Conservation (phyloP, 2,888 invertebrate genomes). For the Gerris lacustris region DNA sequence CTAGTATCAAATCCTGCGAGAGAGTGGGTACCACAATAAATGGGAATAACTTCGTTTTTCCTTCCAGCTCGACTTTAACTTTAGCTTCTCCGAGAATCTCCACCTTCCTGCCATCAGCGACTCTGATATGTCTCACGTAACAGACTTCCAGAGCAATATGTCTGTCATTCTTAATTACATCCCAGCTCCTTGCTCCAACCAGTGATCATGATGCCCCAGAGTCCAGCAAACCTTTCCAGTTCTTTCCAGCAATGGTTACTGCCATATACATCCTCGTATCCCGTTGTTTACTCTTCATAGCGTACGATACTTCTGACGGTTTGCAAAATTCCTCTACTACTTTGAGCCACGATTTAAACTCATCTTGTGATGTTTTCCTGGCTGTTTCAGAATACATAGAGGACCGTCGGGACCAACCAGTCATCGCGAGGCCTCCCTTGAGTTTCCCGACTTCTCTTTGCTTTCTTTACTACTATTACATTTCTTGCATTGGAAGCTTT, state of each 20-base stretch:
- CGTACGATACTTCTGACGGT: too few species aligned
- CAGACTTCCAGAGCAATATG: too few species aligned
- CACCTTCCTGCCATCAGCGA: neutral
- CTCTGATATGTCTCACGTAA: too few species aligned
- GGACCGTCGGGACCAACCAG: too few species aligned
- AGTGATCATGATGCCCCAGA: constrained; percentile 10
- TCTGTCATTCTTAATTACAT: too few species aligned
- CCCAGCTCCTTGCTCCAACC: constrained; percentile 9
- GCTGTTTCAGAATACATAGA: too few species aligned
- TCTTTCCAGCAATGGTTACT: constrained; percentile 7
- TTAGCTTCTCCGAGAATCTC: neutral
- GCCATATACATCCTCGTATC: constrained; percentile 1
- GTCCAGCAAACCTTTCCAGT: constrained; percentile 4
- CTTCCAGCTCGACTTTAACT: neutral
- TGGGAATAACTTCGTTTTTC: neutral
- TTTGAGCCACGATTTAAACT: neutral
- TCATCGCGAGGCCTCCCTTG: too few species aligned
- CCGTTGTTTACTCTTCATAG: too few species aligned
- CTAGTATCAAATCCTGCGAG: neutral
- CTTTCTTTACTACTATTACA: too few species aligned
- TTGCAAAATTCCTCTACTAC: neutral
- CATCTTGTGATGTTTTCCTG: neutral
- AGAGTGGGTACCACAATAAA: neutral
- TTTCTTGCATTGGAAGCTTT: too few species aligned
- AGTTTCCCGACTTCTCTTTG: too few species aligned